Evolutionary conservation across 1,140 invertebrate genomes (phyloP).

Genomic region (Hermetia illucens): DNA sequence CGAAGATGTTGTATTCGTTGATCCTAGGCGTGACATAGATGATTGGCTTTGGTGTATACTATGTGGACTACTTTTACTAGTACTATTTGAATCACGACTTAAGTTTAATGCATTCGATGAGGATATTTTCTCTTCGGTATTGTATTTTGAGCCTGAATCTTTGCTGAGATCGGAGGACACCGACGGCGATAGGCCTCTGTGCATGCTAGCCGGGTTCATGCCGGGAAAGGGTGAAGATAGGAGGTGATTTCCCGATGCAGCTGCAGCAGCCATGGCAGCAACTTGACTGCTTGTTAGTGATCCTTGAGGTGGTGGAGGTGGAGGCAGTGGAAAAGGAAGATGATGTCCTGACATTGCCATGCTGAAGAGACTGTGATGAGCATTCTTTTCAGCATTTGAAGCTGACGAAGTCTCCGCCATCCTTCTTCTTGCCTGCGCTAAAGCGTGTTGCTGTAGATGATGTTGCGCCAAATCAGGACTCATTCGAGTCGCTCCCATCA

Average conservation of each 20-base stretch:
- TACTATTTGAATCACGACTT: conserved; percentile 31
- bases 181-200: conserved; percentile 27
- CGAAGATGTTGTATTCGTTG: conserved; percentile 8
- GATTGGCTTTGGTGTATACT: not conserved
- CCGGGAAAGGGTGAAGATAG: conserved; percentile 30
- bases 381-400: conserved; percentile 26
- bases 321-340: conserved; percentile 44
- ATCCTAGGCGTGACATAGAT: conserved; percentile 2
- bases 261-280: conserved; percentile 37
- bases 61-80: conserved; percentile 13
- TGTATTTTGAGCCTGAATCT: no score
- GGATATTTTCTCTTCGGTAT: not conserved
- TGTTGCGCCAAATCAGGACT: conserved; percentile 27
- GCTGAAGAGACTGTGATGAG: conserved; percentile 38
- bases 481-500: conserved; percentile 13
- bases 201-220: conserved; percentile 7
- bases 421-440: conserved; percentile 27
- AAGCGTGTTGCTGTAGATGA: conserved; percentile 18
- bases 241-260: conserved; percentile 28
- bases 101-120: conserved; percentile 44
- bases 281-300: conserved; percentile 31
- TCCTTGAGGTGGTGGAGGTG: conserved; percentile 39
- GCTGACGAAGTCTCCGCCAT: conserved; percentile 33
- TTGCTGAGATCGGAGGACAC: conserved; percentile 2
- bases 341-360: conserved; percentile 41